Evolutionary conservation across 2,888 invertebrate genomes (phyloP), one percentile per base, ranked within the genome.

Genomic region (Catocala sponsa): DNA sequence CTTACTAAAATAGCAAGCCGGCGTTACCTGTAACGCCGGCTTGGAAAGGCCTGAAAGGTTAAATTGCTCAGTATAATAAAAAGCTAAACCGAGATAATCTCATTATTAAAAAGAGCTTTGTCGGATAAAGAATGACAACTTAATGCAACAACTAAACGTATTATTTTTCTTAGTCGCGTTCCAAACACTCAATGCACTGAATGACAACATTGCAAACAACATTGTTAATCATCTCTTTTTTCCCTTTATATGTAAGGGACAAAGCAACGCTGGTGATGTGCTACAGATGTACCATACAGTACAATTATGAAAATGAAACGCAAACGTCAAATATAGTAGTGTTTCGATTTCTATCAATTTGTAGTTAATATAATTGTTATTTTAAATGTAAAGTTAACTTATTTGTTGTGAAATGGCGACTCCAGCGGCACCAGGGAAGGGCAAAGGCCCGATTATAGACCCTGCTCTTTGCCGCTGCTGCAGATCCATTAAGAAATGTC

Each of bases 381-480:
- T 74, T 56, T 76, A 59, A 73, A 73, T 73, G 70, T 52, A 70
- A 73, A 70, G 48, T 33, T 73, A 70, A 76, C 70, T 35, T 53
- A 70, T 58, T 68, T 57, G 33, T 35, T 46, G 44, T 57, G 59
- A 68, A 75, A 88, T 88, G 87, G 81, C 83, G 59, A 64, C 65
- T 51, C 44, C 72, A 25, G 52, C 51, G n/a, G 68, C 48, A 32
- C 56, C 75, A 12, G 74, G 59, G 10, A 85, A 80, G 47, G 78
- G 61, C 66, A 91, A 89, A 74, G 91, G 91, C 9, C 91, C 92
- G 9, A 76, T 91, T 13, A 78, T 92, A 61, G 87, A 94, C 59
- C 91, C 91, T 0, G 94, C 87, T 0, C 70, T 93, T 32, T 94
- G 94, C 63, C 87, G 94, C 10, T 92, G 92, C 52, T 94, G 94